These are phyloP conservation scores for Psix sp. DNA, from an alignment of 1,140 invertebrate genomes.

Conservation along the genomic window DNA sequence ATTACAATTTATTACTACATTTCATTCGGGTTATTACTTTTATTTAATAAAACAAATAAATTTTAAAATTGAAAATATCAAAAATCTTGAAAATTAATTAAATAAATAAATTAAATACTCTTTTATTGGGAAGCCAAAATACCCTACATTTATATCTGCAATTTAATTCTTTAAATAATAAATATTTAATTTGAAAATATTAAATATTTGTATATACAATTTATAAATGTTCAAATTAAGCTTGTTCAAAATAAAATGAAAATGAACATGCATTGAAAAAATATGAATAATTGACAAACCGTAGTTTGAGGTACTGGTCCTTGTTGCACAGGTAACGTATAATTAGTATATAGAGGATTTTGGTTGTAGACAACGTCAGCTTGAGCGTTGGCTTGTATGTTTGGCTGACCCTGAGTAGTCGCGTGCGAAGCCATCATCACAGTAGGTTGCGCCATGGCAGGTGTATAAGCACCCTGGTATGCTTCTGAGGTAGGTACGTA, in stretches of 20 bases:
- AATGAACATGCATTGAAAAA: background rate
- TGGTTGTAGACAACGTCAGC: constrained; percentile 70
- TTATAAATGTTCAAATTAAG: background rate
- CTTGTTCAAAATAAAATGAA: background rate
- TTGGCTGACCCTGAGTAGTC: constrained; percentile 62
- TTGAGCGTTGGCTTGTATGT: constrained; percentile 60
- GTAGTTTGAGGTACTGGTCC: constrained; percentile 63
- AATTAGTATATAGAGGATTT: constrained; percentile 70
- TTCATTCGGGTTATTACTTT: too few species aligned
- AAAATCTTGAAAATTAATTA: too few species aligned
- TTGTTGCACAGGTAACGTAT: constrained; percentile 70
- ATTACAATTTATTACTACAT: too few species aligned
- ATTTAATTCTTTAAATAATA: too few species aligned
- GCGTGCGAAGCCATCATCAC: constrained; percentile 69
- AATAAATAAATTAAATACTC: too few species aligned
- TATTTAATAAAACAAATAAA: too few species aligned
- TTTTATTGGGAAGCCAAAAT: too few species aligned
- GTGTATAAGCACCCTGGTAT: constrained; percentile 66
- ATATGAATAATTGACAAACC: constrained; percentile 40
- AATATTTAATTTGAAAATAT: too few species aligned
- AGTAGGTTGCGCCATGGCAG: constrained; percentile 64
- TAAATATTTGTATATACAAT: too few species aligned
- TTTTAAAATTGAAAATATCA: too few species aligned
- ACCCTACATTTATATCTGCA: too few species aligned
- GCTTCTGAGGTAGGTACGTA: constrained; percentile 71